These are phyloP conservation scores for Neotoma lepida DNA, from an alignment of 2,113 vertebrate species.

Conservation along the genomic window DNA sequence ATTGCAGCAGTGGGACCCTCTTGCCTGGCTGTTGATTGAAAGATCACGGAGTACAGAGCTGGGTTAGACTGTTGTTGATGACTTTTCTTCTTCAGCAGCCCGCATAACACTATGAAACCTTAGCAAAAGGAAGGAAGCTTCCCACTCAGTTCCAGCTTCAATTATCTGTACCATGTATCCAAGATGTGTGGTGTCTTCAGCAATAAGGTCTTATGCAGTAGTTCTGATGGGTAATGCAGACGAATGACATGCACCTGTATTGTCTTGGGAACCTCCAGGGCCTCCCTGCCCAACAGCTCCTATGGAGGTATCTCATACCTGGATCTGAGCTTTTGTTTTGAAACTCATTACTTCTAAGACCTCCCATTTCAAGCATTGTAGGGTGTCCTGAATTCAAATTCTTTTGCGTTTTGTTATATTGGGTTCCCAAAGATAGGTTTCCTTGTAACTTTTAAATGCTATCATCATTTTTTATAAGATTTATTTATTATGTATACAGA, in stretches of 20 bases:
- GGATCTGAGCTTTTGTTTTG: background rate
- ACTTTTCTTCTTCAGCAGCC: background rate
- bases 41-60: no score
- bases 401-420: background rate
- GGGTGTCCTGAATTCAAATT: no score
- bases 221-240: background rate
- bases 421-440: background rate
- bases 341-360: background rate
- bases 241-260: background rate
- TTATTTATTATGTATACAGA: no score
- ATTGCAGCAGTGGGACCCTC: background rate
- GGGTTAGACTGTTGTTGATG: background rate
- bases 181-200: background rate
- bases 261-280: background rate
- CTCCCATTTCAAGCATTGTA: background rate
- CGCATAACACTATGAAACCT: background rate
- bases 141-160: background rate
- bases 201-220: background rate
- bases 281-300: background rate
- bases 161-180: background rate
- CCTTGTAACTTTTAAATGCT: background rate
- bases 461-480: background rate
- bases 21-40: background rate
- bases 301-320: background rate
- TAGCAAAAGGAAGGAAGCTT: background rate